Evolutionary conservation across 2,888 invertebrate species (phyloP), one percentile per base, ranked within the genome.

Genomic region (Buathra laborator): DNA sequence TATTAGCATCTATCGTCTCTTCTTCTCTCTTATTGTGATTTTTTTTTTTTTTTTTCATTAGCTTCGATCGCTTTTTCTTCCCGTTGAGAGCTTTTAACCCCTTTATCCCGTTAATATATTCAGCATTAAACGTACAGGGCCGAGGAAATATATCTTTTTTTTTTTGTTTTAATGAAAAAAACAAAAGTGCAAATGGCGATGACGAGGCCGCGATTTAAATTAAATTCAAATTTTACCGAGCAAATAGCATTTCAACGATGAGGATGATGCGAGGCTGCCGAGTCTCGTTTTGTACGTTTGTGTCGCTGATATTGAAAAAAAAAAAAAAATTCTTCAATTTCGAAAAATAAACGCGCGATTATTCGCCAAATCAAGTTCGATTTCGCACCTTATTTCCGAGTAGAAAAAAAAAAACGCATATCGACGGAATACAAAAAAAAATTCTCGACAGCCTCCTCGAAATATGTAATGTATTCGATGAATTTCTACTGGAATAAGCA

Each of bases 231-330:
- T 46, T 77, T 77, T 74, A 51, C 59, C 81, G 81, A 84, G 81
- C 81, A 64, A 77, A 32, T 77, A 81, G 81, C 84, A 46, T 72
- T 74, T 72, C n/a, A 71, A 77, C 72, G 51, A 81, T 84, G 76
- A 77, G 59, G 59, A 81, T 75, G 75, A 80, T 16, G 16, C 75
- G 75, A 71, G 70, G 51, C 81, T 76, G 75, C 3, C 81, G 70
- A 81, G 75, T 51, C 4, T 62, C 67, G 19, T 19, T 56, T 56
- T 10, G 53, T 10, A 46, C 9, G 3, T 46, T 14, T 46, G 3
- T 10, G 3, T 46, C 9, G 37, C 3, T 10, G 3, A 3, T 46
- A 14, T 46, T 19, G 19, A 19, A 19, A 10, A 14, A 10, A 14
- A 46, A 14, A 9, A 46, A 46, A 46, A 46, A 6, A 10, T 46